Percentiles rank a stretch among this genome's conserved stretches.
Conservation (phyloP, 2,113 vertebrate species). For the Clarias magur region DNA sequence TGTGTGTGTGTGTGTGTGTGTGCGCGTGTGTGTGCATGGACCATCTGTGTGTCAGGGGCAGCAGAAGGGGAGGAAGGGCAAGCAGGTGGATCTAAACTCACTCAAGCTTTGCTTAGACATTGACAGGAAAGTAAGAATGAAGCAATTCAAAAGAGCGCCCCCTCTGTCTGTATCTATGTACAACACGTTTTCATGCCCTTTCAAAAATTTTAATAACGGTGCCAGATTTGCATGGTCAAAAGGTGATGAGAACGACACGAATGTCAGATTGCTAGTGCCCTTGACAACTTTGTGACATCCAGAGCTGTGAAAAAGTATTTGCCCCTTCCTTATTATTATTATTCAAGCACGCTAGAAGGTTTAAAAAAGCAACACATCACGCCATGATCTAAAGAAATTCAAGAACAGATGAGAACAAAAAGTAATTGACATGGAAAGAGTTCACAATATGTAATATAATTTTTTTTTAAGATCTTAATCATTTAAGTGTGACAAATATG, state of each 20-base stretch:
- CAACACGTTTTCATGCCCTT: not conserved
- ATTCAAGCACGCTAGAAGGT: too few species aligned
- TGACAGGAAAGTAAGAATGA: not conserved
- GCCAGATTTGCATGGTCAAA: not conserved
- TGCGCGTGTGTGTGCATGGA: not conserved
- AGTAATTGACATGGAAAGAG: too few species aligned
- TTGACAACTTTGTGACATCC: not conserved
- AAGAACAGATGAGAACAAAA: too few species aligned
- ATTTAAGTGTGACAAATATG: too few species aligned
- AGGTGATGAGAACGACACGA: not conserved
- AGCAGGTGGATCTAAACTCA: conserved; percentile 31
- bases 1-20: conserved; percentile 4
- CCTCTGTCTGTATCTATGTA: not conserved
- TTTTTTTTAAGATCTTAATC: too few species aligned
- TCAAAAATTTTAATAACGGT: not conserved
- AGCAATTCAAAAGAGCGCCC: too few species aligned
- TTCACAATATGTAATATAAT: too few species aligned
- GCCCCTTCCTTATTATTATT: too few species aligned
- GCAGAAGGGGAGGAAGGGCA: conserved; percentile 36
- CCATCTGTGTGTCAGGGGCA: conserved; percentile 47
- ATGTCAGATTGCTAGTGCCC: not conserved
- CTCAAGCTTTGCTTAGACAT: not conserved
- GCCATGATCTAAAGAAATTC: too few species aligned
- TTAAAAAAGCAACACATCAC: too few species aligned
- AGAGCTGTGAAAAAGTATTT: too few species aligned